Evolutionary conservation across 2,797 vertebrate genomes (phyloP), one percentile per base, ranked within the genome.

Genomic region (Sebastes umbrosus): DNA sequence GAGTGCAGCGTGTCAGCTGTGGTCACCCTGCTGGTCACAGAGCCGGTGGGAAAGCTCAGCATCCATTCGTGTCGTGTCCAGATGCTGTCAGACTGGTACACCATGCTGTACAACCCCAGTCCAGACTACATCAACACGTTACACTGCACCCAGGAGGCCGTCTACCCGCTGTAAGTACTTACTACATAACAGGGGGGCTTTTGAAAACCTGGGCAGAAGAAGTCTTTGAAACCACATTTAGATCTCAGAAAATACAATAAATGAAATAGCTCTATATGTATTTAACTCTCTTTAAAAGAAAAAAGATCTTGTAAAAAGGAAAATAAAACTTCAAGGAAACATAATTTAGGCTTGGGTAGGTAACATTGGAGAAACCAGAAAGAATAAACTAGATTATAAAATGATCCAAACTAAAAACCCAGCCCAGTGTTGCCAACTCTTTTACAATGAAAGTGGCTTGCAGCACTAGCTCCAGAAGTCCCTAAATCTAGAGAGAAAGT

Each of bases 41-140:
- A 99, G 62, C 98, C 98, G 0, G 84, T 97, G 0, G 97, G 98
- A 4, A 88, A 85, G 36, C 93, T 99, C 69, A 93, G 88, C 6
- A 96, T 99, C 86, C 97, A 93, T 3, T 99, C 98, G n/a, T 99
- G 98, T 84, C 90, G 90, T 4, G 98, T 99, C 39, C 73, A 97
- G 91, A 98, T 98, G 97, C 96, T 99, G 31, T 99, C 98, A 0
- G 98, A 99, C 88, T 99, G 98, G 98, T 99, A 99, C 93, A 99
- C 98, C 0, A 99, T 99, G 98, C 97, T 99, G 12, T 99, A 99
- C 93, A 99, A 99, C 85, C 98, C 98, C 0, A 99, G 98, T 70
- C 98, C 98, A 0, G 98, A 99, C 91, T 99, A 99, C 2, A 46
- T 99, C 84, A 98, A 96, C 90, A 99, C 98, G 0, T 87, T 99